phyloP scores from a whole-genome alignment of 2,113 vertebrate species.

The Enhydra lutris region DNA sequence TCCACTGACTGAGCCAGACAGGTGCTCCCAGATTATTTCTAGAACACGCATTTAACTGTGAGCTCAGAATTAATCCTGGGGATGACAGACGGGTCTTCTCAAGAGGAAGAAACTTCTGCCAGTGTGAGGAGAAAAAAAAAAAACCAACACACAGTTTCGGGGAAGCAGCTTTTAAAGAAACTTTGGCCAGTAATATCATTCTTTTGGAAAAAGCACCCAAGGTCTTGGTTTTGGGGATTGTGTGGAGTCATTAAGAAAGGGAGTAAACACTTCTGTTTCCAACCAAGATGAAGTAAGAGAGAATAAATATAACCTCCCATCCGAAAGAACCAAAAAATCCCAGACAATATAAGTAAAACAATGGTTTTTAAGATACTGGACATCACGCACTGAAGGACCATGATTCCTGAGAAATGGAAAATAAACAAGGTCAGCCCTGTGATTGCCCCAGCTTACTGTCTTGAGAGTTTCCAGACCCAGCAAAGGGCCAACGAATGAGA shows the following conservation, averaged over 20 bases:
- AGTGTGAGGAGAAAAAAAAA: neutral
- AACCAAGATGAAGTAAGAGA: neutral
- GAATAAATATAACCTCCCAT: neutral
- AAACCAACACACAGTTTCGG: neutral
- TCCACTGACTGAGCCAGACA: neutral
- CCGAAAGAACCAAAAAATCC: neutral
- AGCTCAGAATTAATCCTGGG: neutral
- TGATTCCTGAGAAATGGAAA: neutral
- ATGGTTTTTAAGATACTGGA: neutral
- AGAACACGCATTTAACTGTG: neutral
- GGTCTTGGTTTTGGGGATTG: neutral
- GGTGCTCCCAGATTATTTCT: neutral
- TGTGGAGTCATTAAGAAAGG: neutral
- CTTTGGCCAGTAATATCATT: neutral
- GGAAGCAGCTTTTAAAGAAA: slow-evolving; percentile 4
- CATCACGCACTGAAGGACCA: neutral
- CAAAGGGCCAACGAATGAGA: neutral
- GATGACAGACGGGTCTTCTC: neutral
- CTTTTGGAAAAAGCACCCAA: neutral
- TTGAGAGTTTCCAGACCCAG: neutral
- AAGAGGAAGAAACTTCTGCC: slow-evolving; percentile 2
- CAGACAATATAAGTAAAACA: neutral
- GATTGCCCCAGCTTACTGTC: neutral
- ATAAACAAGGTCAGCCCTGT: neutral
- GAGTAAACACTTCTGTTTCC: neutral